Evolutionary conservation across 2,113 vertebrate species (phyloP), one percentile per base, ranked within the genome.

Genomic region (Saiga tatarica): DNA sequence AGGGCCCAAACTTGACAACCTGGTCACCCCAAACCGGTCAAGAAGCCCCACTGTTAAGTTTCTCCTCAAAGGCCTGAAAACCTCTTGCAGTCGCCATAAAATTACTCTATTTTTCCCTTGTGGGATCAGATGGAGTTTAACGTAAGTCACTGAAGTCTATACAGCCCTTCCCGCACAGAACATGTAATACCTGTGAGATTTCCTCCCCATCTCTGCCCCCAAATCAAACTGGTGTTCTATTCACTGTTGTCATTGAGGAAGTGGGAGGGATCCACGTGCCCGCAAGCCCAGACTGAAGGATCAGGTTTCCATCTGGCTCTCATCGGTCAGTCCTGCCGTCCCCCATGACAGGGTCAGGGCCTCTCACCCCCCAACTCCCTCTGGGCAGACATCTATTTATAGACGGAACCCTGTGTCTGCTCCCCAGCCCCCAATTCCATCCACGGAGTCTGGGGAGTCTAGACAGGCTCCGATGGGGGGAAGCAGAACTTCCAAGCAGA

Each of bases 291-390:
- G 19, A 19, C 3, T 4, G 19, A 52, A 52, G 0, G 6, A 36
- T 28, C n/a, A 28, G 14, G 2, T 33, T 47, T 4, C 28, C 3
- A 6, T 33, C 83, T 64, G 45, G 45, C 8, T 60, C 52, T 52
- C 45, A 16, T 0, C 6, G 0, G 4, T 12, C 39, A 6, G 3
- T 2, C 53, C 59, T 3, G 17, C 8, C 13, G 6, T 16, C 3
- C 2, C 59, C 45, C 59, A 55, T 0, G 2, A n/a, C 33, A 53
- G 62, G 28, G 82, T 28, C 33, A 23, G 82, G 50, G 33, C 42
- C 42, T 10, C 47, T 53, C 86, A 33, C 47, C 15, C 36, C 23
- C 14, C 5, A n/a, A 9, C 15, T 23, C 55, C 36, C 4, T 21
- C 50, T 0, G 39, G 30, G 45, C 0, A 67, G 55, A 33, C 79